A percentile compares a stretch with the other conserved stretches of the same genome.
Evolutionary conservation across 2,888 invertebrate genomes (phyloP).

Genomic region (Nysson spinosus): DNA sequence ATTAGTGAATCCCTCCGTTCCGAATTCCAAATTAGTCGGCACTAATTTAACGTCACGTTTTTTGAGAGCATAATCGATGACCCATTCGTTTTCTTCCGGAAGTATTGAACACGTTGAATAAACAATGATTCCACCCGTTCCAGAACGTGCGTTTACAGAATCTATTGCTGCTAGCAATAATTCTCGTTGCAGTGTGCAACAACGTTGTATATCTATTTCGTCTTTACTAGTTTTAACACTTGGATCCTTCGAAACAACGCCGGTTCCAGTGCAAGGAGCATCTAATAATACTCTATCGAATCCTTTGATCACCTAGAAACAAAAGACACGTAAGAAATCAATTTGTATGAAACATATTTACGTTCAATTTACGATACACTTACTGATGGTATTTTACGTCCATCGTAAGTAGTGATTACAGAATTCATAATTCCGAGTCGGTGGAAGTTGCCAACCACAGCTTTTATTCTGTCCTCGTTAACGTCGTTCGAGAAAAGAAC

Average conservation of each 20-base stretch:
- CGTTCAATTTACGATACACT: slow-evolving; percentile 28
- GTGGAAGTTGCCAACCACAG: slow-evolving; percentile 97
- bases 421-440: slow-evolving; percentile 96
- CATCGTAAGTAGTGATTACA: slow-evolving; percentile 93
- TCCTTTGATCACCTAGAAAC: slow-evolving; percentile 86
- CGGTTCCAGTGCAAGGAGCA: slow-evolving; percentile 99
- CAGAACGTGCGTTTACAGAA: slow-evolving; percentile 93
- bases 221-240: slow-evolving; percentile 96
- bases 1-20: slow-evolving; percentile 95
- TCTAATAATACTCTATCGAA: slow-evolving; percentile 98
- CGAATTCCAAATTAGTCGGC: slow-evolving; percentile 95
- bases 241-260: slow-evolving; percentile 98
- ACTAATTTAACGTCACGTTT: slow-evolving; percentile 96
- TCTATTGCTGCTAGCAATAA: slow-evolving; percentile 97
- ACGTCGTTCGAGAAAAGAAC: slow-evolving; percentile 97
- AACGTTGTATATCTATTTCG: slow-evolving; percentile 92
- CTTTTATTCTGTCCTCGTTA: slow-evolving; percentile 92
- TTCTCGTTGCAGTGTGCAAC: slow-evolving; percentile 94
- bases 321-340: slow-evolving; percentile 5
- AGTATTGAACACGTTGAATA: slow-evolving; percentile 99
- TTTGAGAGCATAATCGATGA: slow-evolving; percentile 95
- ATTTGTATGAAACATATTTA: background rate
- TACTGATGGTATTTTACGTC: slow-evolving; percentile 87
- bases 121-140: slow-evolving; percentile 95
- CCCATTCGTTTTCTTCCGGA: slow-evolving; percentile 99